Evolutionary conservation across 2,113 vertebrate species (phyloP).

Genomic region (Aythya baeri): DNA sequence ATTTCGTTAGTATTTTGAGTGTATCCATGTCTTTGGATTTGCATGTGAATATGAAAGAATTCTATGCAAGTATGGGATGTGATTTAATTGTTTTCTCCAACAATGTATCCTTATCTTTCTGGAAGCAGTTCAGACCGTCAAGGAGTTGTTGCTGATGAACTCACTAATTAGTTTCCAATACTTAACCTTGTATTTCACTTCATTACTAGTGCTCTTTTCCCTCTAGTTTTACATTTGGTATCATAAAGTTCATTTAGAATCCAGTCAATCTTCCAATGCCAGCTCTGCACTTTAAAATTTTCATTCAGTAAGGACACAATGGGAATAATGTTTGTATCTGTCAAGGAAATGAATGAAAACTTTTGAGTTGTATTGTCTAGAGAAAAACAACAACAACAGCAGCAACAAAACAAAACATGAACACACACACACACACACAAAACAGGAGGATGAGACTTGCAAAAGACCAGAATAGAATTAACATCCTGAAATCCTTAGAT

Average conservation of each 20-base stretch:
- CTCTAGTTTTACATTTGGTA: conserved; percentile 74
- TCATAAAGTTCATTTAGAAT: conserved; percentile 79
- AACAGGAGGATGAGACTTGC: background rate
- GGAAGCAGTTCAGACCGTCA: conserved; percentile 80
- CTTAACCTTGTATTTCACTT: conserved; percentile 76
- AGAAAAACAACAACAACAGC: background rate
- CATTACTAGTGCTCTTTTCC: conserved; percentile 67
- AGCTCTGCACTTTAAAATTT: conserved; percentile 70
- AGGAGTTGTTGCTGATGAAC: conserved; percentile 77
- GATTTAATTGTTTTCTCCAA: conserved; percentile 80
- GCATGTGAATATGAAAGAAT: conserved; percentile 82
- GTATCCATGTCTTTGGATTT: conserved; percentile 72
- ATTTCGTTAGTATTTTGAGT: conserved; percentile 62
- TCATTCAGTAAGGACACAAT: conserved; percentile 74
- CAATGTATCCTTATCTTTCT: conserved; percentile 84
- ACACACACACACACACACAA: background rate
- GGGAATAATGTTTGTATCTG: conserved; percentile 73
- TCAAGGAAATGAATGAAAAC: conserved; percentile 69
- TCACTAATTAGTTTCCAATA: conserved; percentile 83
- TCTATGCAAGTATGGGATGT: conserved; percentile 72
- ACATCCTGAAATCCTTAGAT: background rate
- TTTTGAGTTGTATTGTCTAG: conserved; percentile 52
- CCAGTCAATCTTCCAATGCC: conserved; percentile 73
- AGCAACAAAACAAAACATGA: background rate
- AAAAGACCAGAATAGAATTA: background rate